A percentile compares a stretch with the other conserved stretches of the same genome.
Evolutionary conservation across 2,888 invertebrate genomes (phyloP).

Genomic region (Coecobrya sp.): DNA sequence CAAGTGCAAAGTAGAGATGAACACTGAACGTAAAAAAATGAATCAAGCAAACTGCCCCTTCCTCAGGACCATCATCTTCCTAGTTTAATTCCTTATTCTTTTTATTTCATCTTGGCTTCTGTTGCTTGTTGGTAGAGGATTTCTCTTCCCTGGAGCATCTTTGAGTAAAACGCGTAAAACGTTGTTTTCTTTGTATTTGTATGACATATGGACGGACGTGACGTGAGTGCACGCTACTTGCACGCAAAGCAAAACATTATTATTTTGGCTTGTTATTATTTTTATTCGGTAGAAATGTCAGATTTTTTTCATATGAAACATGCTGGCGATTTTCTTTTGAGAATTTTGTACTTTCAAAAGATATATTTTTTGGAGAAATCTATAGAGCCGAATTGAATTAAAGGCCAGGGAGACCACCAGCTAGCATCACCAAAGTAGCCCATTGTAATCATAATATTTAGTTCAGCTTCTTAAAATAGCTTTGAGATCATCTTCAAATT

Average conservation of each 20-base stretch:
- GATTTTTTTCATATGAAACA: not conserved
- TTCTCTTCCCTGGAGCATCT: slow-evolving; percentile 4
- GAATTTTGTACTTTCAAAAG: not conserved
- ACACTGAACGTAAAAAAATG: slow-evolving; percentile 5
- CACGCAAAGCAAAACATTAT: not conserved
- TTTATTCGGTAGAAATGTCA: not conserved
- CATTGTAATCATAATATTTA: slow-evolving; percentile 25
- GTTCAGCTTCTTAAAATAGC: slow-evolving; percentile 27
- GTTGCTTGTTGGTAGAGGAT: not conserved
- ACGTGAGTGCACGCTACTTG: not conserved
- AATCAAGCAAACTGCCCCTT: slow-evolving; percentile 57
- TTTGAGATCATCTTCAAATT: not conserved
- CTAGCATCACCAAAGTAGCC: slow-evolving; percentile 33
- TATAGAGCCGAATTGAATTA: slow-evolving; percentile 17
- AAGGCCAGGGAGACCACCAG: slow-evolving; percentile 27
- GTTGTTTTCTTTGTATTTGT: not conserved
- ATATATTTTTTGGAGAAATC: not conserved
- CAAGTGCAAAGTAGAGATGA: not conserved
- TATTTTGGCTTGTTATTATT: slow-evolving; percentile 12
- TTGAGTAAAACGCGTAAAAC: not conserved
- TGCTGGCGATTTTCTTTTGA: not conserved
- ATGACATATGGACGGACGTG: slow-evolving; percentile 20
- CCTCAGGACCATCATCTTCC: not conserved
- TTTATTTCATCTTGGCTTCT: not conserved
- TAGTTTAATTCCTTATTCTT: not conserved